phyloP scores from a whole-genome alignment of 2,113 vertebrate genomes.

The Nycticryphes semicollaris region DNA sequence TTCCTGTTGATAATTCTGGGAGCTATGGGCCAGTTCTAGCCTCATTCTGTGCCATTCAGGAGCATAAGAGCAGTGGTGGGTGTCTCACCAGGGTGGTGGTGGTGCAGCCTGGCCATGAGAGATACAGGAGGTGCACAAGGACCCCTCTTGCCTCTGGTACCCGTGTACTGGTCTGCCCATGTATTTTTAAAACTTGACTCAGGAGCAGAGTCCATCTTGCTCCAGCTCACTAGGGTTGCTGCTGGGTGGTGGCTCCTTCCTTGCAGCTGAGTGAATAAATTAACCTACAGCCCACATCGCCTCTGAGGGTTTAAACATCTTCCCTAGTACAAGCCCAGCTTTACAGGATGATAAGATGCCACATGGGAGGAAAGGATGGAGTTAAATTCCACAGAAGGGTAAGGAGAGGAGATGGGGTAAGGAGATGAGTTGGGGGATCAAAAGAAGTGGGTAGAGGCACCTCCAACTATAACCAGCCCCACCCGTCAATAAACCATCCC shows the following conservation, averaged over 20 bases:
- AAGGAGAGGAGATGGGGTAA: not conserved
- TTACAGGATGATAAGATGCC: not conserved
- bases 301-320: not conserved
- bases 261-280: not conserved
- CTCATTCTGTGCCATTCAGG: not conserved
- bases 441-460: not conserved
- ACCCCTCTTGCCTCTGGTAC: not conserved
- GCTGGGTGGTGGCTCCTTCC: not conserved
- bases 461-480: not conserved
- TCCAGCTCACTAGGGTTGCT: not conserved
- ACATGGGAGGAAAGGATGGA: not conserved
- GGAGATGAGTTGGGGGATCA: not conserved
- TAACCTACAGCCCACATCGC: not conserved
- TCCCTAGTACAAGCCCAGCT: accelerated
- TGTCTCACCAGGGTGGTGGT: not conserved
- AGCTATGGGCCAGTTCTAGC: not conserved
- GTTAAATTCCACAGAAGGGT: not conserved
- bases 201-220: accelerated
- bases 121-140: not conserved
- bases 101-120: not conserved
- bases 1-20: not conserved
- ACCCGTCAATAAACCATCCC: not conserved
- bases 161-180: accelerated
- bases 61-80: accelerated
- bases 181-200: not conserved